Evolutionary conservation across 2,113 vertebrate species (phyloP).

Genomic region (Puntigrus tetrazona): DNA sequence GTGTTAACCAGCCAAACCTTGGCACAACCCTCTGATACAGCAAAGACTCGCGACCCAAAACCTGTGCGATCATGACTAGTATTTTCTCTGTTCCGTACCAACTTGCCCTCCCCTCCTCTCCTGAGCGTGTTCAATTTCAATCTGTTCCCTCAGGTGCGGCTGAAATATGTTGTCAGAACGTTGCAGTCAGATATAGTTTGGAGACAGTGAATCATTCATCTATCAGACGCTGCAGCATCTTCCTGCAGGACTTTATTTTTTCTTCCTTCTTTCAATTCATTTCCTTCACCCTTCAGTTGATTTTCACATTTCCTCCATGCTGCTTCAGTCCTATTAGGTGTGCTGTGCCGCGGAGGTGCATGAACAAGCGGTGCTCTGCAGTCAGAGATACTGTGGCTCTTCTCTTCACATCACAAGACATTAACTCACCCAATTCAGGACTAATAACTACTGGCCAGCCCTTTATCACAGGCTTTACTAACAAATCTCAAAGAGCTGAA

Average conservation of each 20-base stretch:
- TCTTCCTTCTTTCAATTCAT: constrained; percentile 38
- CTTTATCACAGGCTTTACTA: constrained; percentile 16
- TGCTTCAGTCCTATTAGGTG: constrained; percentile 39
- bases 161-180: constrained; percentile 15
- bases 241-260: constrained; percentile 21
- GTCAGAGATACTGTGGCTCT: constrained; percentile 30
- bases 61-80: not conserved
- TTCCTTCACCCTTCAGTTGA: constrained; percentile 50
- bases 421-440: constrained; percentile 14
- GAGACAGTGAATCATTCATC: constrained; percentile 42
- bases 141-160: constrained; percentile 20
- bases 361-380: not conserved
- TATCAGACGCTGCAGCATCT: constrained; percentile 4
- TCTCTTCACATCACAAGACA: constrained; percentile 30
- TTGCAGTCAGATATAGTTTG: constrained; percentile 31
- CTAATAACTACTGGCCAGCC: not conserved
- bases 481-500: constrained; percentile 20
- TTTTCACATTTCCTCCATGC: constrained; percentile 41
- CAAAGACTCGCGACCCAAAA: not conserved
- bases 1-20: constrained; percentile 15
- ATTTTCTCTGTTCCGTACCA: not conserved
- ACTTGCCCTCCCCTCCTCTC: constrained; percentile 7
- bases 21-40: not conserved
- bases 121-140: constrained; percentile 32
- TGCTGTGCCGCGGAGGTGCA: not conserved